Evolutionary conservation across 2,113 vertebrate species (phyloP).

Genomic region (Spea multiplicata): DNA sequence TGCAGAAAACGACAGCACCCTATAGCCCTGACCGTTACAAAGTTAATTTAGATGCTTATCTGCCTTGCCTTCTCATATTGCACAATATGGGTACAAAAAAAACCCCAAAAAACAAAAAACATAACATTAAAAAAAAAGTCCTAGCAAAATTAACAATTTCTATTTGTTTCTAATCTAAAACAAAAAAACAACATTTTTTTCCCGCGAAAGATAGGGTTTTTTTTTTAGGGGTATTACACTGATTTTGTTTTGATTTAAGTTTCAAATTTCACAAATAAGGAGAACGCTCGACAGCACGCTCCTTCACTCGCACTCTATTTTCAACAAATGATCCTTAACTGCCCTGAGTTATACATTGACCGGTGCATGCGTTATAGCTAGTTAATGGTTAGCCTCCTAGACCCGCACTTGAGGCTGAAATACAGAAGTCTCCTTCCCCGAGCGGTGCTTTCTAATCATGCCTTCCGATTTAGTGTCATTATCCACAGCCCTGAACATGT

Average conservation of each 20-base stretch:
- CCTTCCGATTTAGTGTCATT: constrained; percentile 17
- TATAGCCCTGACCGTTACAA: background rate
- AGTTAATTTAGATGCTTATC: constrained; percentile 57
- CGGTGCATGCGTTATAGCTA: background rate
- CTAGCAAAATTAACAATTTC: background rate
- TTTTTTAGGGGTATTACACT: no score
- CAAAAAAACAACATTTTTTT: no score
- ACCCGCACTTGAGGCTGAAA: constrained; percentile 16
- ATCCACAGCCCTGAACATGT: constrained; percentile 12
- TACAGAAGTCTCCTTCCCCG: constrained; percentile 13
- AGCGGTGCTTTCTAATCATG: constrained; percentile 23
- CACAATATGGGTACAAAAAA: background rate
- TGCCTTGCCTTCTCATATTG: constrained; percentile 21
- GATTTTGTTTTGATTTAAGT: no score
- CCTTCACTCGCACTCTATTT: background rate
- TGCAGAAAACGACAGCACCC: constrained; percentile 52
- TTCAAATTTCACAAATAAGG: no score
- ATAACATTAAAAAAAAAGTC: background rate
- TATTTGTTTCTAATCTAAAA: no score
- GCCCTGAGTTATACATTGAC: constrained; percentile 37
- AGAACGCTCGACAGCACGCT: no score
- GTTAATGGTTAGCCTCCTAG: constrained; percentile 45
- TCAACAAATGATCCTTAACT: background rate
- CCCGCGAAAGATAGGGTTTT: no score
- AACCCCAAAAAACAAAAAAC: background rate